Conservation (phyloP, 2,888 invertebrate genomes). For the Liodrosophila aerea region DNA sequence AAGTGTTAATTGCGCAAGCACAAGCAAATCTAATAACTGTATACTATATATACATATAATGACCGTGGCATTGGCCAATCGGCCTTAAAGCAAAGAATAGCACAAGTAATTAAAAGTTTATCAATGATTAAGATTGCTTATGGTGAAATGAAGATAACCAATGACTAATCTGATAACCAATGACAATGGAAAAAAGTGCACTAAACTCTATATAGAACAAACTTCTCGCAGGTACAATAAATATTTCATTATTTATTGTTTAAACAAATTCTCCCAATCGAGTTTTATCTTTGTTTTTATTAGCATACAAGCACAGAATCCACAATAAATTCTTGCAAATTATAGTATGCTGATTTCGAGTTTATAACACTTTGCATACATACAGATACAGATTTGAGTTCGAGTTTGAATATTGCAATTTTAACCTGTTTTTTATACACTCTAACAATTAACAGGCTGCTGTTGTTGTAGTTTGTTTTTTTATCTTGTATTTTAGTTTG, state of each 20-base stretch:
- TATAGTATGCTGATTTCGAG: constrained; percentile 1
- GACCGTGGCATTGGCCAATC: background rate
- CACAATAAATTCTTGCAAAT: background rate
- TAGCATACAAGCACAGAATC: background rate
- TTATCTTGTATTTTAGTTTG: background rate
- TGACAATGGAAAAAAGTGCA: no score
- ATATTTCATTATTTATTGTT: no score
- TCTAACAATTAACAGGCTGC: constrained; percentile 19
- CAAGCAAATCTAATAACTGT: background rate
- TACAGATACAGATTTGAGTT: background rate
- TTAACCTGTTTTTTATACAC: constrained; percentile 21
- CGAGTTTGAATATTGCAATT: constrained; percentile 9
- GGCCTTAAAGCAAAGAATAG: background rate
- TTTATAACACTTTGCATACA: background rate
- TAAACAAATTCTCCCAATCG: background rate
- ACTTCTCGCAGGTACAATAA: no score
- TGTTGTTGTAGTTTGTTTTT: constrained; percentile 7
- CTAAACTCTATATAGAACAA: no score
- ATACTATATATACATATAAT: background rate
- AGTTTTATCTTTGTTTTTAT: background rate
- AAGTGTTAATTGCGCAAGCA: background rate
- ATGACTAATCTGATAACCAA: constrained; percentile 10
- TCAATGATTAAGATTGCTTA: background rate
- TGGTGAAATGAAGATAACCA: constrained; percentile 15
- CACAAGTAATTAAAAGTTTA: constrained; percentile 1